A percentile compares a stretch with the other conserved stretches of the same genome.
These are phyloP conservation scores for Triplophysa tibetana DNA, from an alignment of 2,113 vertebrate genomes.

Conservation along the genomic window DNA sequence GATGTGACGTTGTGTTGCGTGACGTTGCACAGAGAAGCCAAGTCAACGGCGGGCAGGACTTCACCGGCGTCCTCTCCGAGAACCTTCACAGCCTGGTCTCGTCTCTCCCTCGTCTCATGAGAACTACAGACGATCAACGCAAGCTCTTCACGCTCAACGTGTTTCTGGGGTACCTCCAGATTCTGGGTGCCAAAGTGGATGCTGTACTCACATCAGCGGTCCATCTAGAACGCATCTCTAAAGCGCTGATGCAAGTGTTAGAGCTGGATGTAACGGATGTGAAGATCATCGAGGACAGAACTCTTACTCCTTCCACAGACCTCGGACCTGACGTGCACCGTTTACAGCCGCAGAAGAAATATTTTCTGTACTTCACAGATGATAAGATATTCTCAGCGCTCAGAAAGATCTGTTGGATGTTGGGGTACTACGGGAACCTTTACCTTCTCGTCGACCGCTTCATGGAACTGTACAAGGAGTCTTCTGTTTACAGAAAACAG, in stretches of 20 bases:
- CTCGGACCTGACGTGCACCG: background rate
- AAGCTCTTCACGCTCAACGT: constrained; percentile 84
- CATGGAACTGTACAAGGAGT: constrained; percentile 83
- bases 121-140: constrained; percentile 83
- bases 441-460: constrained; percentile 90
- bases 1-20: constrained; percentile 70
- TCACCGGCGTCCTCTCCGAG: constrained; percentile 85
- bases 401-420: constrained; percentile 80
- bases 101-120: constrained; percentile 89
- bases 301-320: constrained; percentile 37
- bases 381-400: constrained; percentile 79
- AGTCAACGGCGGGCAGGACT: constrained; percentile 66
- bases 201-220: constrained; percentile 78
- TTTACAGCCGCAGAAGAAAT: constrained; percentile 71
- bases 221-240: constrained; percentile 88
- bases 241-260: constrained; percentile 87
- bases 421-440: constrained; percentile 89
- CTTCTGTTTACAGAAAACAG: constrained; percentile 82
- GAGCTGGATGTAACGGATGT: constrained; percentile 86
- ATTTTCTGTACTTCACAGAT: constrained; percentile 89
- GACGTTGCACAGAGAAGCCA: constrained; percentile 69
- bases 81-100: constrained; percentile 86
- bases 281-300: constrained; percentile 83
- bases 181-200: constrained; percentile 82
- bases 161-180: constrained; percentile 86